These are phyloP conservation scores for Paramormyrops kingsleyae DNA, from an alignment of 2,113 vertebrate genomes.

Conservation along the genomic window DNA sequence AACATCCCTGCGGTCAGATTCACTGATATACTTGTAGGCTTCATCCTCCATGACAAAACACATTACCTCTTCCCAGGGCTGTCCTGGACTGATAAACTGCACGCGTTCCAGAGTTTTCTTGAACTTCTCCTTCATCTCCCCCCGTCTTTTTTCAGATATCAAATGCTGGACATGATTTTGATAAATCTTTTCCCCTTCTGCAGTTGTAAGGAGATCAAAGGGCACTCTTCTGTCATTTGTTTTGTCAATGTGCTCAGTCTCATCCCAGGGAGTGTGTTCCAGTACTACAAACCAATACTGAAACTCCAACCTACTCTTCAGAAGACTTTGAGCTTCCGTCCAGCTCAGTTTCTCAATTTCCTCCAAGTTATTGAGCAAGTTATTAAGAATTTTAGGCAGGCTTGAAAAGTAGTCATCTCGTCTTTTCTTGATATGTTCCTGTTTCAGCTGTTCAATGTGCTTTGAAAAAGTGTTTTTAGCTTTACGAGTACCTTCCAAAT, in stretches of 20 bases:
- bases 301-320: slow-evolving; percentile 84
- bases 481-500: slow-evolving; percentile 88
- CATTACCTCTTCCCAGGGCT: slow-evolving; percentile 95
- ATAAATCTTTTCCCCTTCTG: slow-evolving; percentile 87
- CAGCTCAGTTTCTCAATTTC: slow-evolving; percentile 87
- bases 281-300: slow-evolving; percentile 89
- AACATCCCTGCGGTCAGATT: slow-evolving; percentile 88
- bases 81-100: slow-evolving; percentile 89
- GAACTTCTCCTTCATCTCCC: slow-evolving; percentile 97
- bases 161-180: slow-evolving; percentile 92
- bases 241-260: slow-evolving; percentile 93
- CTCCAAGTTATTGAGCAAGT: slow-evolving; percentile 83
- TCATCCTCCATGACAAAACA: slow-evolving; percentile 96
- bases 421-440: slow-evolving; percentile 90
- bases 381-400: slow-evolving; percentile 90
- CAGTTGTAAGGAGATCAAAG: slow-evolving; percentile 84
- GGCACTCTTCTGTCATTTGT: slow-evolving; percentile 89
- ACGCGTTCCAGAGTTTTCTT: slow-evolving; percentile 94
- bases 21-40: slow-evolving; percentile 92
- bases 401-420: slow-evolving; percentile 90
- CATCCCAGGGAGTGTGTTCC: slow-evolving; percentile 90
- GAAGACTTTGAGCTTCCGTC: slow-evolving; percentile 81
- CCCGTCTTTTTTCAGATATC: slow-evolving; percentile 82
- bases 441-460: slow-evolving; percentile 91
- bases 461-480: slow-evolving; percentile 87